These are phyloP conservation scores for Minunthozetes semirufus DNA, from an alignment of 2,888 invertebrate genomes.

Conservation along the genomic window DNA sequence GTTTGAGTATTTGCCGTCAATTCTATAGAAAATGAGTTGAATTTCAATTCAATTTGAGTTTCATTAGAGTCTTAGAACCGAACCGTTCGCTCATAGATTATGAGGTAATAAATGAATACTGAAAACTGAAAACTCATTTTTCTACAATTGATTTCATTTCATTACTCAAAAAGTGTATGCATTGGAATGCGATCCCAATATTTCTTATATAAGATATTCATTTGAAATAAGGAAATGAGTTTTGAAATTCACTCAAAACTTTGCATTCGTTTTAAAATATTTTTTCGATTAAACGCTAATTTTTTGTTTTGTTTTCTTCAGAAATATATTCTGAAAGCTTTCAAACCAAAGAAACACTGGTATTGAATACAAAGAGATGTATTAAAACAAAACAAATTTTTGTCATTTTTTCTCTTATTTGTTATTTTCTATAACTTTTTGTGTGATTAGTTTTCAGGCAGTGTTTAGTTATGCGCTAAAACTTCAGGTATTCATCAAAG, in stretches of 20 bases:
- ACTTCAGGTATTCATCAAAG: background rate
- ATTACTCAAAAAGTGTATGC: background rate
- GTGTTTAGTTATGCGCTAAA: constrained; percentile 4
- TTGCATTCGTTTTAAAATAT: too few relatives aligned
- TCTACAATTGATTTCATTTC: background rate
- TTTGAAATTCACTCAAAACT: background rate
- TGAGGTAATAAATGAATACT: background rate
- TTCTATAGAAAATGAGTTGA: background rate
- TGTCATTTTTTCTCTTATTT: too few relatives aligned
- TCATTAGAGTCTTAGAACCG: background rate
- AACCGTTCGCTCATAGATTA: background rate
- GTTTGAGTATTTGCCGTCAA: background rate
- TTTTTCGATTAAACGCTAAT: too few relatives aligned
- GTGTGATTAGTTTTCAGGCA: background rate
- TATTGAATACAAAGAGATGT: too few relatives aligned
- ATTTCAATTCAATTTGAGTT: background rate
- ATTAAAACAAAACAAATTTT: too few relatives aligned
- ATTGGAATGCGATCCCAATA: background rate
- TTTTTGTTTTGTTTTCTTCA: too few relatives aligned
- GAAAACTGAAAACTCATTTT: constrained; percentile 10
- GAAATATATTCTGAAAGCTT: too few relatives aligned
- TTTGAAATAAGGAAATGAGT: background rate
- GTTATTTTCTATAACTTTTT: too few relatives aligned
- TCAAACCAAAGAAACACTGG: too few relatives aligned
- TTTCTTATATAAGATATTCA: background rate